phyloP scores from a whole-genome alignment of 2,888 invertebrate species.

The Prosopocoilus inquinatus region DNA sequence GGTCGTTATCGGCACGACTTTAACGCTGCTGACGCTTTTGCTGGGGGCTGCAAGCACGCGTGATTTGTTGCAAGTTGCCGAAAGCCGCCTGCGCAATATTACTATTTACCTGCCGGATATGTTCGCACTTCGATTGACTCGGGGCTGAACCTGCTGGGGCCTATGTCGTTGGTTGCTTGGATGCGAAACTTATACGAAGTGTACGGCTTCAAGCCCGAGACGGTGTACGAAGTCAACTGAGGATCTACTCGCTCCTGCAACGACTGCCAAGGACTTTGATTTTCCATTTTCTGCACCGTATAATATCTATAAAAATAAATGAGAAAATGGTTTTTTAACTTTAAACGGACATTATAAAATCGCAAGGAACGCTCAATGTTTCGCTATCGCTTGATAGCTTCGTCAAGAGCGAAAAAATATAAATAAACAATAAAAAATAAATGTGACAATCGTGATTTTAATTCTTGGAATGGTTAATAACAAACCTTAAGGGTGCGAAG shows the following conservation, averaged over 20 bases:
- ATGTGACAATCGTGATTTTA: background rate
- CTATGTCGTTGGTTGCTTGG: constrained; percentile 94
- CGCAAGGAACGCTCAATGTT: too few relatives aligned
- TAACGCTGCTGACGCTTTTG: constrained; percentile 73
- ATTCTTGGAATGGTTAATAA: background rate
- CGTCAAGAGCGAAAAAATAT: too few relatives aligned
- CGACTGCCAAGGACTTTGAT: constrained; percentile 80
- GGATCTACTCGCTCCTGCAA: constrained; percentile 87
- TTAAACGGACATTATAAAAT: too few relatives aligned
- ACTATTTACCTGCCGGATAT: constrained; percentile 71
- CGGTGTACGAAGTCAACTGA: constrained; percentile 81
- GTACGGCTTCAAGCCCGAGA: constrained; percentile 79
- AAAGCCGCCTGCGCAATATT: background rate
- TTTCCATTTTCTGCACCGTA: constrained; percentile 87
- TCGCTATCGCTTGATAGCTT: too few relatives aligned
- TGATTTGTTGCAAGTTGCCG: too few relatives aligned
- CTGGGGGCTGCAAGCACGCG: constrained; percentile 72
- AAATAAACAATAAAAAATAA: background rate
- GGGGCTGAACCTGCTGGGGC: constrained; percentile 87
- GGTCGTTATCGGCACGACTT: constrained; percentile 91
- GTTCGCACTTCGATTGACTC: constrained; percentile 86
- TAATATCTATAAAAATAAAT: constrained; percentile 69
- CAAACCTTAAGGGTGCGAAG: constrained; percentile 80
- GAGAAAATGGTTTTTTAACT: too few relatives aligned
- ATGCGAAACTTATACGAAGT: constrained; percentile 90